Evolutionary conservation across 2,888 invertebrate species (phyloP), one percentile per base, ranked within the genome.

Genomic region (Bembecia ichneumoniformis): DNA sequence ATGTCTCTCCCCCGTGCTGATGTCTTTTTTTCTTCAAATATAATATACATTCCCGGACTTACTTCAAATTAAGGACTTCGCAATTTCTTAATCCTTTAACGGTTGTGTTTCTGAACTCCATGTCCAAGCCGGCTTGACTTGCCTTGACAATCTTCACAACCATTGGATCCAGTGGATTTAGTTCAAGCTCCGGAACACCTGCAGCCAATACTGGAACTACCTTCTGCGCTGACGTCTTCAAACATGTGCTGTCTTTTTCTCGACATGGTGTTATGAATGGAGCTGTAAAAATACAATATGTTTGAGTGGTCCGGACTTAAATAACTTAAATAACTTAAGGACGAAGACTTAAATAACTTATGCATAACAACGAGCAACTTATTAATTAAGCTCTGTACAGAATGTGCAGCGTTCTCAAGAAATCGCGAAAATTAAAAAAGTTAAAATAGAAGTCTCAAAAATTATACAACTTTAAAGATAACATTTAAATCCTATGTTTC

Each of bases 81-180:
- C 82, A 82, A 49, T 77, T 64, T 59, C 62, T 66, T 43, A 87
- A 55, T 0, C 86, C 86, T 13, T 63, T 76, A 0, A 84, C 82
- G 0, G 55, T 44, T 0, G 80, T 82, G 34, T 86, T 68, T 34
- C 59, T 70, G 55, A 87, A 86, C 58, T 79, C 75, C 73, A 87
- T 68, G 0, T 60, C 48, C 0, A 87, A 64, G 0, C 87, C 87
- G 0, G 76, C 73, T 52, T 82, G 73, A 51, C 55, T 66, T 13
- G 80, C 71, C 47, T 57, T 54, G 34, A 82, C 76, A 7, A 56
- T 58, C 0, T 61, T 64, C 40, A 87, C 54, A 2, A 20, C 43
- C 80, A 86, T 74, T 1, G 86, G 86, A 56, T 86, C 86, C 62
- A 84, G 49, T 1, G 64, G 51, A 0, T 47, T 52, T 55, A 87